Evolutionary conservation across 2,797 vertebrate species (phyloP).

Genomic region (Pseudomugil gertrudae): DNA sequence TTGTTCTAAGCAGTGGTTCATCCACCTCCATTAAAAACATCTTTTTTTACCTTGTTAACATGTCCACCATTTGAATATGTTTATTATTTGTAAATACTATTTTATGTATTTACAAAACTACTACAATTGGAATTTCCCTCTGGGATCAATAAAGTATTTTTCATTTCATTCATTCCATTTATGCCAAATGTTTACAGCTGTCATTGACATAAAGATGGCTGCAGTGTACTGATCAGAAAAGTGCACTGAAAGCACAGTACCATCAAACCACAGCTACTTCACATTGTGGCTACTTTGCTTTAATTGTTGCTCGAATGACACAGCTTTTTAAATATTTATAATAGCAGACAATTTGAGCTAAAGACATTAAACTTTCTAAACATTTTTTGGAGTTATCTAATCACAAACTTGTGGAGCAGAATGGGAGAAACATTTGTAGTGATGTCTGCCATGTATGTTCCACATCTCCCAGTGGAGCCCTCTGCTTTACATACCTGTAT

Average conservation of each 20-base stretch:
- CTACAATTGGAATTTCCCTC: too few relatives aligned
- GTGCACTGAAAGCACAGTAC: neutral
- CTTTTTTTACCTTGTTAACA: neutral
- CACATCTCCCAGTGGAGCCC: conserved; percentile 48
- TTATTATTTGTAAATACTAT: too few relatives aligned
- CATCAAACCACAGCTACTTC: neutral
- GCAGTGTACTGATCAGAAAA: neutral
- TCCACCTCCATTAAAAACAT: neutral
- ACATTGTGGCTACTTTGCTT: conserved; percentile 3
- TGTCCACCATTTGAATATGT: neutral
- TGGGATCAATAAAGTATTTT: too few relatives aligned
- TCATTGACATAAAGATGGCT: neutral
- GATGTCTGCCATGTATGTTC: conserved; percentile 60
- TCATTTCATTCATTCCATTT: too few relatives aligned
- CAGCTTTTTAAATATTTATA: conserved; percentile 21
- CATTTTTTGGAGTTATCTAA: conserved; percentile 28
- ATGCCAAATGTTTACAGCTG: too few relatives aligned
- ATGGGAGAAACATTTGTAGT: conserved; percentile 35
- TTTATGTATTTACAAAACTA: too few relatives aligned
- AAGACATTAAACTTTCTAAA: conserved; percentile 7
- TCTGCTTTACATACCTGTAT: conserved; percentile 52
- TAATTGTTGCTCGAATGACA: conserved; percentile 5
- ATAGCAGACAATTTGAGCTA: conserved; percentile 17
- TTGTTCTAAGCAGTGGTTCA: neutral
- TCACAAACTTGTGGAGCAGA: conserved; percentile 39